A percentile compares a stretch with the other conserved stretches of the same genome.
Conservation (phyloP, 2,113 vertebrate genomes). For the Cyphomyrus plagiostoma region DNA sequence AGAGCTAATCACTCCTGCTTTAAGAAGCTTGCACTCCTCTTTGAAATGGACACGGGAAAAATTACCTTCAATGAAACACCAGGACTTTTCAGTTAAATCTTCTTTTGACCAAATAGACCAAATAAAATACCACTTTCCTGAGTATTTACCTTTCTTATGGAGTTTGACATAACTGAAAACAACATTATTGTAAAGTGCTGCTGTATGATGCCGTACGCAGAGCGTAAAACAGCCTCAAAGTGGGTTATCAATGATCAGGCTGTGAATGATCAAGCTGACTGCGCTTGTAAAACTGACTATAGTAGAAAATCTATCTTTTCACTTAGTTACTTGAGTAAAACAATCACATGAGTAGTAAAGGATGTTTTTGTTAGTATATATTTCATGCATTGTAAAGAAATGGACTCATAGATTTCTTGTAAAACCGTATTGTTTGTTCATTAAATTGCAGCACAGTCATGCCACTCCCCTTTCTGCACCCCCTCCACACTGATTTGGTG, state of each 20-base stretch:
- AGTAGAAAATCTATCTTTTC: not conserved
- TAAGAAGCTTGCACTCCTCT: not conserved
- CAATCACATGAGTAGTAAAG: not conserved
- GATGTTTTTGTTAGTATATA: too few relatives aligned
- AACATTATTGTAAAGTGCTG: not conserved
- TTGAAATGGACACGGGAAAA: not conserved
- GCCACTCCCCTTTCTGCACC: not conserved
- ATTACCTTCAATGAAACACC: not conserved
- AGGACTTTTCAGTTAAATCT: not conserved
- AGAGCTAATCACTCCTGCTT: not conserved
- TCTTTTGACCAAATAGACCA: not conserved
- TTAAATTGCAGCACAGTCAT: not conserved
- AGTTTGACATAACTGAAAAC: not conserved
- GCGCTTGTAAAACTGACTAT: not conserved
- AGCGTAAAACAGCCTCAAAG: not conserved
- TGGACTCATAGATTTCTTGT: not conserved
- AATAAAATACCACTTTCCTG: not conserved
- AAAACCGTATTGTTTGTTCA: not conserved
- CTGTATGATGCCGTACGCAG: not conserved
- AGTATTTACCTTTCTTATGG: not conserved
- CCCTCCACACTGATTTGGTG: not conserved
- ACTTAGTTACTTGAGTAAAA: not conserved
- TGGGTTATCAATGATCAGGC: not conserved
- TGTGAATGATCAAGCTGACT: not conserved
- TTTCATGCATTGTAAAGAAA: not conserved